Evolutionary conservation across 2,797 vertebrate genomes (phyloP).

Genomic region (Lagocephalus sceleratus): DNA sequence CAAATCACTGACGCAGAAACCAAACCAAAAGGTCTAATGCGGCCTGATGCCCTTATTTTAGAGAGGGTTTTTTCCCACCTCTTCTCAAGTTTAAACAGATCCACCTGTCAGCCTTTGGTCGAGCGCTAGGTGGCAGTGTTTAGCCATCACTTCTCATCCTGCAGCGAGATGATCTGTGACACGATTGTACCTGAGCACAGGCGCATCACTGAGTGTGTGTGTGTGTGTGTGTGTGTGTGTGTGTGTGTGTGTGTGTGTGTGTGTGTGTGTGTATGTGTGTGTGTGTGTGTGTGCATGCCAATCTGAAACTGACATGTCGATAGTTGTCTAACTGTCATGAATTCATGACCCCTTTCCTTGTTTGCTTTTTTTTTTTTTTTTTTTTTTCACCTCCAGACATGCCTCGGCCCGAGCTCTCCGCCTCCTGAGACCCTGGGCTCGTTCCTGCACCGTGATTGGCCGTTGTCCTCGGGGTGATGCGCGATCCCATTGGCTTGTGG

Average conservation of each 20-base stretch:
- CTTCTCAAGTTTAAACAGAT: no score
- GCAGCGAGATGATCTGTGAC: slow-evolving; percentile 6
- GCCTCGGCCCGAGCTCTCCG: slow-evolving; percentile 53
- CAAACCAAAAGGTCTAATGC: not conserved
- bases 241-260: no score
- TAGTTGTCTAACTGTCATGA: slow-evolving; percentile 31
- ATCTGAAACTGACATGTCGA: slow-evolving; percentile 56
- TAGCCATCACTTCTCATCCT: slow-evolving; percentile 2
- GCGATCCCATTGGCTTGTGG: slow-evolving; percentile 60
- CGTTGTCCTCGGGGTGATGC: slow-evolving; percentile 12
- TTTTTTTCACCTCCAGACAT: slow-evolving; percentile 31
- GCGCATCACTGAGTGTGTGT: not conserved
- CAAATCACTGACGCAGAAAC: not conserved
- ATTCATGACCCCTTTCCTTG: no score
- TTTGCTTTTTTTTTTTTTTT: slow-evolving; percentile 19
- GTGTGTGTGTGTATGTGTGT: no score
- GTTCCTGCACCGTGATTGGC: slow-evolving; percentile 59
- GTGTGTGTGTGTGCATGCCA: slow-evolving; percentile 35
- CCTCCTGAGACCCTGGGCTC: slow-evolving; percentile 27
- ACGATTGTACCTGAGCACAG: not conserved
- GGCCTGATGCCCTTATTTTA: not conserved
- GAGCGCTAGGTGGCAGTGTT: slow-evolving; percentile 57
- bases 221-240: no score
- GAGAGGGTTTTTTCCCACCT: no score
- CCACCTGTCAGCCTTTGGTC: not conserved